These are phyloP conservation scores for Alaudala cheleensis DNA, from an alignment of 2,113 vertebrate species.

Conservation along the genomic window DNA sequence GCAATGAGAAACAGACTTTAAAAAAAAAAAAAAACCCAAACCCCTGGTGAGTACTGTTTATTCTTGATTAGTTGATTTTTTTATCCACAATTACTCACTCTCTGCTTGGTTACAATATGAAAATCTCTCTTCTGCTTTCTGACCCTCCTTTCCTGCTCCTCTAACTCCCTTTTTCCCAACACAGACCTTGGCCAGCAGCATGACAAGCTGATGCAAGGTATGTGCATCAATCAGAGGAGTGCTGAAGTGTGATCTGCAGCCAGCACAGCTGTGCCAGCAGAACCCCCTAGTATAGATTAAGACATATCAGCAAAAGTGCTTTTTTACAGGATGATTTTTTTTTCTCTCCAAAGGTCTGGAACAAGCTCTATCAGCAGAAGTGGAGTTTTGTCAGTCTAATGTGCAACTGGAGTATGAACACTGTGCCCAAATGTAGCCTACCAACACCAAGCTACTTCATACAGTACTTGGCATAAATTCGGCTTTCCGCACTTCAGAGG, in stretches of 20 bases:
- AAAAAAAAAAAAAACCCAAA: not conserved
- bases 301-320: conserved; percentile 30
- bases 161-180: not conserved
- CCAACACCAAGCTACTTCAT: not conserved
- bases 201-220: not conserved
- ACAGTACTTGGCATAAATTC: not conserved
- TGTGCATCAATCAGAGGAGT: conserved; percentile 30
- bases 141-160: not conserved
- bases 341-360: not conserved
- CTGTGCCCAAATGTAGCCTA: not conserved
- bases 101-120: not conserved
- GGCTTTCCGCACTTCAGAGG: not conserved
- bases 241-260: conserved; percentile 47
- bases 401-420: not conserved
- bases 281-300: conserved; percentile 15
- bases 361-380: not conserved
- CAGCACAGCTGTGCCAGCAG: conserved; percentile 46
- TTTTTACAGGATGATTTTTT: not conserved
- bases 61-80: not conserved
- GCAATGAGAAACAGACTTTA: not conserved
- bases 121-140: not conserved
- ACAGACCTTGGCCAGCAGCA: not conserved
- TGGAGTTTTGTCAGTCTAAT: not conserved
- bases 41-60: not conserved
- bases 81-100: not conserved